Evolutionary conservation across 2,797 vertebrate species (phyloP).

Genomic region (Argya squamiceps): DNA sequence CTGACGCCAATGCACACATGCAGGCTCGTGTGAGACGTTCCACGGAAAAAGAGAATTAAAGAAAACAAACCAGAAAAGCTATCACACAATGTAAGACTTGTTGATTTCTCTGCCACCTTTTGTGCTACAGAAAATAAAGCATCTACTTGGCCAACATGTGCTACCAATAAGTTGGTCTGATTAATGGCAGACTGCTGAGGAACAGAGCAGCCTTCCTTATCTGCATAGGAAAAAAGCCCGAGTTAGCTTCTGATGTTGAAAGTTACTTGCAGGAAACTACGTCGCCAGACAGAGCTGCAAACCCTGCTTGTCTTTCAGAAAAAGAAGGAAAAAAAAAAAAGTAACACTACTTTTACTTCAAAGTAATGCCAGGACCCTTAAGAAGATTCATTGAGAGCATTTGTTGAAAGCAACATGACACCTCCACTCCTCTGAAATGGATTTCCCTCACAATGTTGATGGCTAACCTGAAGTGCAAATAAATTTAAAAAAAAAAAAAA

Average conservation of each 20-base stretch:
- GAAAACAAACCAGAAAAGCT: conserved; percentile 62
- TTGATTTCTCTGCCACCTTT: conserved; percentile 87
- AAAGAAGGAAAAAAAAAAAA: neutral
- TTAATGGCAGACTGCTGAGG: conserved; percentile 78
- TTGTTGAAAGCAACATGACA: neutral
- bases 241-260: conserved; percentile 74
- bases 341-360: neutral
- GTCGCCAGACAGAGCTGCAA: conserved; percentile 4
- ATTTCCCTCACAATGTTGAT: neutral
- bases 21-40: neutral
- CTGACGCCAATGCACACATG: conserved; percentile 80
- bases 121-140: conserved; percentile 79
- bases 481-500: neutral
- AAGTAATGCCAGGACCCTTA: neutral
- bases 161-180: conserved; percentile 84
- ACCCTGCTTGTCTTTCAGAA: neutral
- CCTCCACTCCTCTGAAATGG: neutral
- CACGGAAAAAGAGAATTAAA: neutral
- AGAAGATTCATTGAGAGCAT: neutral
- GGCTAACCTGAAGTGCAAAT: neutral
- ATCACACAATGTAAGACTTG: conserved; percentile 76
- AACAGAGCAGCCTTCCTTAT: conserved; percentile 6
- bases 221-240: conserved; percentile 24
- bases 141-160: conserved; percentile 77
- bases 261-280: conserved; percentile 72